Evolutionary conservation across 2,888 invertebrate genomes (phyloP), one percentile per base, ranked within the genome.

Genomic region (Sarcophaga subvicina): DNA sequence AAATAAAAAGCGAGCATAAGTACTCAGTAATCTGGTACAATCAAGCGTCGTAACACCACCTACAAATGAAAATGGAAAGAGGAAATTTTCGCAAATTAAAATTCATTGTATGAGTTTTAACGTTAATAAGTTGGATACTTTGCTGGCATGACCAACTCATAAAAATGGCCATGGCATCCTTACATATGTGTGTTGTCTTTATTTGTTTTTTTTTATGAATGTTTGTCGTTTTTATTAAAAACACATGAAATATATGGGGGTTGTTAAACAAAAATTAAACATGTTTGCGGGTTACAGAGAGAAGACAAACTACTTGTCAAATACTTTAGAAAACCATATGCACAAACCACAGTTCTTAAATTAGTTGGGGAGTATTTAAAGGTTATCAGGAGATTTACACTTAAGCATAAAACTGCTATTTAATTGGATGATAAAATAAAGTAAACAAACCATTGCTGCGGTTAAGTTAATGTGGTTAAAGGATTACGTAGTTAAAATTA

Each of bases 11-110:
- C 37, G 2, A 71, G 5, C 20, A 59, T 69, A 60, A 62, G 60
- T 11, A 37, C 70, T 60, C 12, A 63, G 60, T 22, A 37, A 17
- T 37, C 37, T 37, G 37, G 37, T 37, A 67, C 17, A 27, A 14
- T 11, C 14, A 63, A n/a, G 10, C 37, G 2, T 37, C 8, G 8
- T 45, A 25, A 54, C 20, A 69, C 20, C 12, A 72, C 22, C 49
- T 70, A 49, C 27, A 37, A 37, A 37, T 20, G 37, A 37, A 37
- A 54, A 54, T 12, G 54, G 14, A 70, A 72, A 66, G 27, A 78
- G 22, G 6, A 71, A 70, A 79, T 76, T 54, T n/a, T 78, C 37
- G 66, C 80, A 83, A 85, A 78, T 86, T 78, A 86, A 78, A 78
- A 83, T 83, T 78, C 66, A 86, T 81, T 86, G 80, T 78, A 62